A percentile compares a stretch with the other conserved stretches of the same genome.
These are phyloP conservation scores for Euwallacea fornicatus DNA, from an alignment of 1,140 invertebrate genomes.

Conservation along the genomic window DNA sequence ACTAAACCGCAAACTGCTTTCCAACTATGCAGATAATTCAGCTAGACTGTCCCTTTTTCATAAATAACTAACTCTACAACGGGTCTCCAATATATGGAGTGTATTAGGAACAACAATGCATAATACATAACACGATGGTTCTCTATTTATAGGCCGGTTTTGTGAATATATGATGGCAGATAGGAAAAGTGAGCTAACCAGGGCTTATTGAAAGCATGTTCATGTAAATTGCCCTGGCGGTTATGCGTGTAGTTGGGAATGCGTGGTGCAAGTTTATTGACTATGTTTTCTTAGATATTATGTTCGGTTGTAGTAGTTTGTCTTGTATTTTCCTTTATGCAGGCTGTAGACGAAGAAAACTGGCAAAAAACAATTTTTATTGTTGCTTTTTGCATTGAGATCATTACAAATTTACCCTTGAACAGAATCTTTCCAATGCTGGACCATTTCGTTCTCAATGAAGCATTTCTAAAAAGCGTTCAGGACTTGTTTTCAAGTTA, in stretches of 20 bases:
- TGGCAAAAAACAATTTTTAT: not conserved
- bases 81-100: conserved; percentile 4
- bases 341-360: not conserved
- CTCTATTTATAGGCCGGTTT: conserved; percentile 6
- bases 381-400: too few species aligned
- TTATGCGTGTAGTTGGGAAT: conserved; percentile 2
- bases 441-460: too few species aligned
- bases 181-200: conserved; percentile 2
- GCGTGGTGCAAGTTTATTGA: not conserved
- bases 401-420: too few species aligned
- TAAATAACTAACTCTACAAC: conserved; percentile 6
- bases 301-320: not conserved
- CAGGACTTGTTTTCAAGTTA: not conserved
- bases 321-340: not conserved
- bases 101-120: conserved; percentile 11
- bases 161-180: not conserved
- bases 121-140: conserved; percentile 5
- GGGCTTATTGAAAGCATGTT: conserved; percentile 13
- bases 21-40: conserved; percentile 4
- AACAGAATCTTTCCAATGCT: too few species aligned
- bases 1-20: conserved; percentile 9
- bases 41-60: conserved; percentile 4
- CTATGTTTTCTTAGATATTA: too few species aligned
- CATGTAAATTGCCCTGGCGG: conserved; percentile 6
- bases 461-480: not conserved